These are phyloP conservation scores for Drosophila atripex DNA, from an alignment of 2,888 invertebrate species.

Conservation along the genomic window DNA sequence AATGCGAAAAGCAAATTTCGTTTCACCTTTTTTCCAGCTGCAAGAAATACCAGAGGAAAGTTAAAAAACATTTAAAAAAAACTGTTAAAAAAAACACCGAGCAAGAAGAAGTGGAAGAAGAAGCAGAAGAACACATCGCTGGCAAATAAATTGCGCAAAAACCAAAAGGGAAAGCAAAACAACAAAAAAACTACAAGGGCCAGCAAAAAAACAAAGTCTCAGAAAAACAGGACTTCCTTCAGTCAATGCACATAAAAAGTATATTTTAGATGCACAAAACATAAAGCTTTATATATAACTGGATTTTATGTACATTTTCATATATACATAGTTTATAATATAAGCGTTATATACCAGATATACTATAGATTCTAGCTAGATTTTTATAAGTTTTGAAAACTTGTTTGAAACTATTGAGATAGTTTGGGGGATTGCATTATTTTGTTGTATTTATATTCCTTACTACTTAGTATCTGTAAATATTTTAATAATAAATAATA, in stretches of 20 bases:
- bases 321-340: too few relatives aligned
- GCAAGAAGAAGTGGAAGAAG: conserved; percentile 23
- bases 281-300: neutral
- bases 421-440: too few relatives aligned
- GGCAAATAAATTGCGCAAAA: conserved; percentile 58
- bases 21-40: conserved; percentile 34
- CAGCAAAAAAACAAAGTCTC: neutral
- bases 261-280: conserved; percentile 6
- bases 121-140: conserved; percentile 49
- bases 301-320: too few relatives aligned
- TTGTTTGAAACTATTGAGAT: too few relatives aligned
- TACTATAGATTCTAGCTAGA: too few relatives aligned
- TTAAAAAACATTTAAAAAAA: conserved; percentile 35
- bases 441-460: too few relatives aligned
- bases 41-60: conserved; percentile 49
- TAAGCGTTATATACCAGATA: too few relatives aligned
- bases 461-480: too few relatives aligned
- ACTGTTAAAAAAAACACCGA: conserved; percentile 18
- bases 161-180: conserved; percentile 1
- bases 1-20: conserved; percentile 40
- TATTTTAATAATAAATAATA: too few relatives aligned
- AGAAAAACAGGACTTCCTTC: conserved; percentile 26
- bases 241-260: conserved; percentile 12
- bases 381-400: too few relatives aligned
- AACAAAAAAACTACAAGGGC: neutral